Evolutionary conservation across 2,113 vertebrate genomes (phyloP), one percentile per base, ranked within the genome.

Genomic region (Prionailurus bengalensis): DNA sequence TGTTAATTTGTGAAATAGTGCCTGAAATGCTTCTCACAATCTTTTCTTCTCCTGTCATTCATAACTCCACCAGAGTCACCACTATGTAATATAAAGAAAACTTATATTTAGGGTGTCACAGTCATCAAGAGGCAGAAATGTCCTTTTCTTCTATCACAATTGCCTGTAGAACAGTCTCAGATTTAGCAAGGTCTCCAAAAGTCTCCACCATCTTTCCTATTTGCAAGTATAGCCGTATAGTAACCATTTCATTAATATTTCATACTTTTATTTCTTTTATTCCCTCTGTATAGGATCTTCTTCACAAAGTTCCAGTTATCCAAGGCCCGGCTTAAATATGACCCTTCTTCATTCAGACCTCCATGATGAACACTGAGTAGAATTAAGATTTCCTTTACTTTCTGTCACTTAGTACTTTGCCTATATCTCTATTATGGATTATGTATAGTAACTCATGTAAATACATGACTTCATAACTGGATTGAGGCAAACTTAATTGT

Each of bases 1-100:
- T 91, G 29, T 74, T 88, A 74, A 88, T 87, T 82, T 65, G 70
- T 93, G 70, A 92, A 95, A 83, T 42, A 48, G 58, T 70, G 19
- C 65, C n/a, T 76, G 25, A 84, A 74, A 55, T 91, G 13, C 53
- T 97, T 89, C 68, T 51, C 31, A 58, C 13, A 33, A 48, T 5
- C 1, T 29, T 81, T 88, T 51, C 27, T 66, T 81, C 21, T 93
- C 27, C 14, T 5, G 3, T 88, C 48, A 58, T 25, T 80, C n/a
- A 53, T 70, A 85, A 85, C 29, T 55, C 29, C 11, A 88, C 27
- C 5, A 58, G 42, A 55, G 42, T 39, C 82, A 11, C 42, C 27
- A n/a, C 1, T 33, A 33, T 83, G 3, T 33, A 53, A 53, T 19
- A 51, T 2, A 81, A 81, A 76, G 27, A 81, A 36, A 70, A 90